A percentile compares a stretch with the other conserved stretches of the same genome.
Evolutionary conservation across 2,113 vertebrate species (phyloP).

Genomic region (Gymnogyps californianus): DNA sequence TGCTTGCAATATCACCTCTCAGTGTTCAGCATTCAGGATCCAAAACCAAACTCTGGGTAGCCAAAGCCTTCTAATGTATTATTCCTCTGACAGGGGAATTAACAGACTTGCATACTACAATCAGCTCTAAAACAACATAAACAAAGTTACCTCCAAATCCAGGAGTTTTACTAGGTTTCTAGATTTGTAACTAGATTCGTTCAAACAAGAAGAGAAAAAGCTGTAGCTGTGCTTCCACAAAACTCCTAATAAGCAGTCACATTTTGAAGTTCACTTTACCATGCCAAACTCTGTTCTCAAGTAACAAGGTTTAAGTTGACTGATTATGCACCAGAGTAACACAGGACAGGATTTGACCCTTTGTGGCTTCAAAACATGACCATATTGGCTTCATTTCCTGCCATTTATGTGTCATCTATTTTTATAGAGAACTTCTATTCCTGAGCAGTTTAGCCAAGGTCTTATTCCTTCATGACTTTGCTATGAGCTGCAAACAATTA

Average conservation of each 20-base stretch:
- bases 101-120: neutral
- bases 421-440: slow-evolving; percentile 27
- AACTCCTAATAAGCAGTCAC: neutral
- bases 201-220: neutral
- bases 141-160: neutral
- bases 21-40: neutral
- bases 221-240: neutral
- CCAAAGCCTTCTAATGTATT: neutral
- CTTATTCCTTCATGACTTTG: slow-evolving; percentile 12
- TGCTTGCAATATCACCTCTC: neutral
- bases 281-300: neutral
- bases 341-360: slow-evolving; percentile 34
- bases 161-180: neutral
- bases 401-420: slow-evolving; percentile 49
- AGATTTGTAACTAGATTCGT: neutral
- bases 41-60: neutral
- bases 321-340: neutral
- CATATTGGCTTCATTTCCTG: slow-evolving; percentile 55
- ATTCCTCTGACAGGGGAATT: neutral
- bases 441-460: slow-evolving; percentile 23
- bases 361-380: slow-evolving; percentile 21
- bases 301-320: neutral
- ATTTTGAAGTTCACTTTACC: neutral
- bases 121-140: neutral
- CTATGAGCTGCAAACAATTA: slow-evolving; percentile 21